Evolutionary conservation across 2,797 vertebrate species (phyloP).

Genomic region (Thaleichthys pacificus): DNA sequence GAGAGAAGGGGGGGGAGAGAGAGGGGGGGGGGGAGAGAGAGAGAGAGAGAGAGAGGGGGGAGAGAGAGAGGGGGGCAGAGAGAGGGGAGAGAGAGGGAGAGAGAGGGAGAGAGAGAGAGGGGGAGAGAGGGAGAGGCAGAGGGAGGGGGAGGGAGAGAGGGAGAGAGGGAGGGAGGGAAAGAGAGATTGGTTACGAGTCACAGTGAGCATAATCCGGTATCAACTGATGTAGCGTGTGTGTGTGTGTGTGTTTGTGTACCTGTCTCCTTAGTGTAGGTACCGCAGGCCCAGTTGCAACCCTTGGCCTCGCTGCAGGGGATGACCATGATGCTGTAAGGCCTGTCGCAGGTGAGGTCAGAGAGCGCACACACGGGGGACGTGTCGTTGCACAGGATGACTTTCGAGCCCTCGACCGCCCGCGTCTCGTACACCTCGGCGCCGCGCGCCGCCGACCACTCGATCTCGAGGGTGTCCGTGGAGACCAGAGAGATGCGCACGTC

Average conservation of each 20-base stretch:
- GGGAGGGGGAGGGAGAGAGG: background rate
- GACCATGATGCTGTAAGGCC: slow-evolving; percentile 78
- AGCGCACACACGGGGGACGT: slow-evolving; percentile 82
- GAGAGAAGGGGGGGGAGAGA: background rate
- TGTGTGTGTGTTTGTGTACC: slow-evolving; percentile 64
- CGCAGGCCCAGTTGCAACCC: slow-evolving; percentile 80
- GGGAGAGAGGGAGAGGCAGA: no score
- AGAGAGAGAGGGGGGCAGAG: no score
- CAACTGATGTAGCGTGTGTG: background rate
- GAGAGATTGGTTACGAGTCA: no score
- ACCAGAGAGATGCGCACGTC: slow-evolving; percentile 67
- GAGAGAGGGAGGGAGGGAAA: no score
- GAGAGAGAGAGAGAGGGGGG: no score
- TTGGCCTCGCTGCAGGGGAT: slow-evolving; percentile 83
- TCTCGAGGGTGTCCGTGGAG: slow-evolving; percentile 80
- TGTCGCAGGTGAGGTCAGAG: slow-evolving; percentile 83
- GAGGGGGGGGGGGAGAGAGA: no score
- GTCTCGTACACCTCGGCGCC: slow-evolving; percentile 87
- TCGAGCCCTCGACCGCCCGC: slow-evolving; percentile 62
- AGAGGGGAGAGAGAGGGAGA: no score
- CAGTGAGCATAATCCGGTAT: no score
- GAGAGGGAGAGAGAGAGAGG: no score
- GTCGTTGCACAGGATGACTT: slow-evolving; percentile 79
- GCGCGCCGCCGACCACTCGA: slow-evolving; percentile 79
- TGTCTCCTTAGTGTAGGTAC: slow-evolving; percentile 71